A percentile compares a stretch with the other conserved stretches of the same genome.
phyloP scores from a whole-genome alignment of 2,113 vertebrate species.

The Maccullochella peelii region DNA sequence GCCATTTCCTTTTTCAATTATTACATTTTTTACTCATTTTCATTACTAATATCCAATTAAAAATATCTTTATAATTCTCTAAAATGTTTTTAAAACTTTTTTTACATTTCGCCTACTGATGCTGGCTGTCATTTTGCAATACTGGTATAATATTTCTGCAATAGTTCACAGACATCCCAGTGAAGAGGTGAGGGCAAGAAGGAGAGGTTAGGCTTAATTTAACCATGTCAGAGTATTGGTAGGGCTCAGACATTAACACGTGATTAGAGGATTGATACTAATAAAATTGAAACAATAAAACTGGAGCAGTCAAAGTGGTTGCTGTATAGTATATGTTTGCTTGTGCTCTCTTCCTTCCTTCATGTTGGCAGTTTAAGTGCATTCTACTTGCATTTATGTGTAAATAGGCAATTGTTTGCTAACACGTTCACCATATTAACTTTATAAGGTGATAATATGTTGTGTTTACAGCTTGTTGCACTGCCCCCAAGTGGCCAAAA shows the following conservation, averaged over 20 bases:
- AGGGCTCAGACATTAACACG: neutral
- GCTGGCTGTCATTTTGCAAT: neutral
- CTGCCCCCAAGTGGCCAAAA: neutral
- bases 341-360: too few relatives aligned
- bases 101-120: neutral
- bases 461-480: neutral
- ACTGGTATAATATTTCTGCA: neutral
- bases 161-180: neutral
- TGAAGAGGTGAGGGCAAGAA: neutral
- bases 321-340: neutral
- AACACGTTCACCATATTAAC: neutral
- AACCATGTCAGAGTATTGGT: neutral
- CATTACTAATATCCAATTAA: neutral
- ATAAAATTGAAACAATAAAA: too few relatives aligned
- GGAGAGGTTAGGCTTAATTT: neutral
- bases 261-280: constrained; percentile 13
- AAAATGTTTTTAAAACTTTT: neutral
- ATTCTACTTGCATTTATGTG: neutral
- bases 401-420: neutral
- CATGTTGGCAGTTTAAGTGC: neutral
- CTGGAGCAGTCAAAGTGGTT: constrained; percentile 6
- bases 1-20: constrained; percentile 1
- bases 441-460: neutral
- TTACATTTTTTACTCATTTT: neutral
- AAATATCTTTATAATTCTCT: neutral